phyloP scores from a whole-genome alignment of 1,140 invertebrate genomes.

The Bacillus rossius region DNA sequence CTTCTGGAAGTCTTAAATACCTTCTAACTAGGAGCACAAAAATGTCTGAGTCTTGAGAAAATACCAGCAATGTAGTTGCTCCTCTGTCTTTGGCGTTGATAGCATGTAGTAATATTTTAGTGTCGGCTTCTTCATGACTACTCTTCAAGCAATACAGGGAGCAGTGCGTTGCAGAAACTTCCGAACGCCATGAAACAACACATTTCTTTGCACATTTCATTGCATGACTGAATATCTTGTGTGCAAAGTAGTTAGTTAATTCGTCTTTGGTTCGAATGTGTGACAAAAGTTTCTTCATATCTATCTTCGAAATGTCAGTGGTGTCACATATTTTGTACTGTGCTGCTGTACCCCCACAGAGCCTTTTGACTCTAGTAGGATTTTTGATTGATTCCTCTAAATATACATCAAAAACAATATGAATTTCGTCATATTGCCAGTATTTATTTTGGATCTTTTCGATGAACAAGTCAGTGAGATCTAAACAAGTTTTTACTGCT shows the following conservation, averaged over 20 bases:
- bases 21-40: constrained; percentile 1
- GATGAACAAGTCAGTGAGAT: constrained; percentile 1
- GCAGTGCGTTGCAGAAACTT: constrained; percentile 4
- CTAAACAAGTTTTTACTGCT: neutral
- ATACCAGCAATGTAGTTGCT: neutral
- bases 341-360: neutral
- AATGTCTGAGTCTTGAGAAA: constrained; percentile 5
- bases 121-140: constrained; percentile 8
- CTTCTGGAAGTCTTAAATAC: neutral
- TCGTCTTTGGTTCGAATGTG: constrained; percentile 4
- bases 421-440: constrained; percentile 1
- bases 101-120: constrained; percentile 3
- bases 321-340: constrained; percentile 2
- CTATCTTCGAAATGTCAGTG: constrained; percentile 2
- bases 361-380: neutral
- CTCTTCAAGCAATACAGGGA: neutral
- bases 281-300: constrained; percentile 4
- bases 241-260: neutral
- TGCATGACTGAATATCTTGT: neutral
- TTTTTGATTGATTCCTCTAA: constrained; percentile 10
- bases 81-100: constrained; percentile 7
- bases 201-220: neutral
- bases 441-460: neutral
- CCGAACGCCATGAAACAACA: neutral
- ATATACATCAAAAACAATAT: neutral